Evolutionary conservation across 2,797 vertebrate species (phyloP).

Genomic region (Neopelma chrysocephalum): DNA sequence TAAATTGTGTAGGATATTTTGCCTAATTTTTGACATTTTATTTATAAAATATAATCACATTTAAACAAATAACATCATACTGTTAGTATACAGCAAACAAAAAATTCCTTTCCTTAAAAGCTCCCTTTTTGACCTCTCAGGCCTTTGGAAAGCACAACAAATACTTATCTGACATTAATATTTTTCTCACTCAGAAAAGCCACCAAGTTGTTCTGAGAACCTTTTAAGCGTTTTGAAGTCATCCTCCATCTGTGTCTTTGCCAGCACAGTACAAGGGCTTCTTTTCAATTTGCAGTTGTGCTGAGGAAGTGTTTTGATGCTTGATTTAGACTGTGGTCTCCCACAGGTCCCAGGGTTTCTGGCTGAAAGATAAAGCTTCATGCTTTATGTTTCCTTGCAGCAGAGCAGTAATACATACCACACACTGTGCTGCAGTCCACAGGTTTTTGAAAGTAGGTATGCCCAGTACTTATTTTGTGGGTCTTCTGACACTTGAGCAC

Average conservation of each 20-base stretch:
- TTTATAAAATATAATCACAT: background rate
- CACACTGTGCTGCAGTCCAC: conserved; percentile 38
- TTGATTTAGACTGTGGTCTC: conserved; percentile 58
- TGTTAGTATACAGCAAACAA: background rate
- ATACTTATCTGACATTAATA: background rate
- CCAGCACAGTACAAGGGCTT: conserved; percentile 49
- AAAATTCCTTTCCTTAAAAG: background rate
- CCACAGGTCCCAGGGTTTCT: conserved; percentile 27
- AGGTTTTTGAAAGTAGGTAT: conserved; percentile 63
- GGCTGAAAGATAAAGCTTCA: conserved; percentile 63
- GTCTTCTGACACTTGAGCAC: conserved; percentile 53
- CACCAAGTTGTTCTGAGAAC: background rate
- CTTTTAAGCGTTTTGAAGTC: conserved; percentile 43
- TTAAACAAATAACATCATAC: background rate
- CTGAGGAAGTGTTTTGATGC: conserved; percentile 64
- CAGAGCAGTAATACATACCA: conserved; percentile 36
- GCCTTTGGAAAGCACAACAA: background rate
- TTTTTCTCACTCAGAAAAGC: conserved; percentile 19
- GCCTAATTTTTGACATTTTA: background rate
- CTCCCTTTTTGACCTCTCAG: background rate
- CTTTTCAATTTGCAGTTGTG: conserved; percentile 62
- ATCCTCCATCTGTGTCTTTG: background rate
- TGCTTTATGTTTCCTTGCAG: conserved; percentile 52
- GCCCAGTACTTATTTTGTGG: conserved; percentile 26
- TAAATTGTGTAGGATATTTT: background rate